Base-by-base conservation (phyloP, 2,888 invertebrate species). In the Leptodirus hochenwartii region DNA sequence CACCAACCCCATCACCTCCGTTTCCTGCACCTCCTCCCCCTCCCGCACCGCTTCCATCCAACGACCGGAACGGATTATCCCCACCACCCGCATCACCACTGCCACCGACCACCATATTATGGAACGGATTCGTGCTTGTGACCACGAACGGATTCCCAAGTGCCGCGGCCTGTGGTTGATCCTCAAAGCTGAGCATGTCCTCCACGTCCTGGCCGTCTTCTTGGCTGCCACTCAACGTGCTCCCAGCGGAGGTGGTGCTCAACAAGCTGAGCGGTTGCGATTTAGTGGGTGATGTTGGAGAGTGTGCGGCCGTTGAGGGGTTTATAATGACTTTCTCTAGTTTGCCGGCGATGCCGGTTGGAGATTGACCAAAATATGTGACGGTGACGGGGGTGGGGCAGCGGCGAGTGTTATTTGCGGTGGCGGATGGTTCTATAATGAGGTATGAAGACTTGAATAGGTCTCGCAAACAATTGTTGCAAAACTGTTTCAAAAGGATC, bases 381-480 rank as follows among this genome's bases (percentile, higher is more conserved):
- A 72, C 69, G 1, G 71, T 70, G 12, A 72, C 69, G 3, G 68
- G 62, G 1, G 60, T 57, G 3, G 53, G 48, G 39, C 54, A 55
- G 26, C 57, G 47, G 38, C 49, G 51, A 26, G 44, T 43, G 4
- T 45, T 43, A 29, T 47, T 43, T 11, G 43, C 43, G 23, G 45
- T 41, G 22, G 32, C 32, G 13, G 33, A 30, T 5, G 35, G 12
- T 5, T 14, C 20, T 15, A 25, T 34, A 27, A 31, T 37, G 16
- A 37, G 39, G 14, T 33, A n/a, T n/a, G n/a, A n/a, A n/a, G n/a
- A n/a, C n/a, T n/a, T n/a, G n/a, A n/a, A n/a, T n/a, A n/a, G n/a
- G n/a, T n/a, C n/a, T 11, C 27, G 49, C 46, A 49, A 39, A 27
- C 32, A 39, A 35, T 41, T 41, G 29, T 37, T 30, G 28, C n/a